Evolutionary conservation across 2,888 invertebrate species (phyloP), one percentile per base, ranked within the genome.

Genomic region (Torymus aiolomorphi): DNA sequence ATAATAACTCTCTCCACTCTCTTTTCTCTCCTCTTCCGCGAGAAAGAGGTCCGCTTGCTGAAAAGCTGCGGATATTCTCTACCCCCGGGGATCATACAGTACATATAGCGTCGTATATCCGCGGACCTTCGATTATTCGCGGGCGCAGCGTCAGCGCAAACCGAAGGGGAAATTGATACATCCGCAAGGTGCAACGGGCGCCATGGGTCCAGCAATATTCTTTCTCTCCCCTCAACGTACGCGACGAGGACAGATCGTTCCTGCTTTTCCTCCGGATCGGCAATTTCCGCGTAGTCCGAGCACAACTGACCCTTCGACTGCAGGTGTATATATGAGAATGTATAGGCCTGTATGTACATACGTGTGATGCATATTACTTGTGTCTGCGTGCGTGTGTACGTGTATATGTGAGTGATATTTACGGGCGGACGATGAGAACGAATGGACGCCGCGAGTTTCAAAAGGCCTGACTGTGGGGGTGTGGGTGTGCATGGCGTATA

Each of bases 141-240:
- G 54, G 51, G 51, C 24, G 51, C 24, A 42, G 63, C 59, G 71
- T 71, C 76, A 71, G 61, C 73, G 16, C 52, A 49, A 78, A 78
- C 80, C 69, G 77, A 80, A 83, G 65, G 65, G 84, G 84, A 86
- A 88, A 87, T 86, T 86, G 88, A 86, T 87, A 85, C 83, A 82
- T 86, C 81, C 76, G 79, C 80, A 76, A 78, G 65, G 59, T n/a
- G 76, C 80, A 59, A 20, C 65, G 72, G 18, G 1, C 14, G 13
- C 16, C 31, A 1, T 4, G 24, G 54, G 18, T 51, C 5, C 74
- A 2, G 57, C 65, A 54, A 42, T 56, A 61, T 80, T 49, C 78
- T 80, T 79, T 75, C 77, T 74, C 67, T 80, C 81, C 72, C 78
- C 57, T 5, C n/a, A 20, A 4, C 63, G 62, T 31, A 10, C 24